phyloP scores from a whole-genome alignment of 2,113 vertebrate species.

The Pelvicachromis taeniatus region DNA sequence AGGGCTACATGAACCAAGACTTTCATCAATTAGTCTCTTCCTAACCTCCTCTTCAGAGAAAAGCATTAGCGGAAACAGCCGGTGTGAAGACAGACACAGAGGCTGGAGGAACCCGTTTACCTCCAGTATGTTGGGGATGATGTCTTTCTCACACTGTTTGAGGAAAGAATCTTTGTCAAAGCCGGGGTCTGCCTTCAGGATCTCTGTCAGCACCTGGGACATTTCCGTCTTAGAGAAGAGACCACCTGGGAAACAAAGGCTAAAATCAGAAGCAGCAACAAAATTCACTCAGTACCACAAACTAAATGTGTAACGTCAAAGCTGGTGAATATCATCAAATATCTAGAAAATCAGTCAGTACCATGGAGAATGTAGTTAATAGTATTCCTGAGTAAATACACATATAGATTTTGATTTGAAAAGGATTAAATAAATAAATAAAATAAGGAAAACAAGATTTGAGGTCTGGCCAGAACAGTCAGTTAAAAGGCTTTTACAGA shows the following conservation, averaged over 20 bases:
- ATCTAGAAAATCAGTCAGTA: background rate
- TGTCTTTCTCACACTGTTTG: constrained; percentile 84
- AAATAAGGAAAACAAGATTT: background rate
- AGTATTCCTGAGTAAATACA: no score
- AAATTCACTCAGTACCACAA: background rate
- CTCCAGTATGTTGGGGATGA: constrained; percentile 91
- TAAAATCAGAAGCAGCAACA: background rate
- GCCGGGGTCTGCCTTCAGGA: constrained; percentile 82
- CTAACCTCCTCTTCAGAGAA: background rate
- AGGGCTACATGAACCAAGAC: background rate
- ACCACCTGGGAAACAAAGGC: constrained; percentile 75
- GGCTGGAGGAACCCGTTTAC: constrained; percentile 46
- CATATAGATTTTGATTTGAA: no score
- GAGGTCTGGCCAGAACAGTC: background rate
- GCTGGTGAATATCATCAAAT: background rate
- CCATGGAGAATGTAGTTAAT: background rate
- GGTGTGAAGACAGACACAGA: background rate
- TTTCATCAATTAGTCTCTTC: background rate
- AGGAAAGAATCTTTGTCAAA: constrained; percentile 87
- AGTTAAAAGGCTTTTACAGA: background rate
- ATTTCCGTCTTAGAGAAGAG: constrained; percentile 92
- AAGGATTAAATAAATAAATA: no score
- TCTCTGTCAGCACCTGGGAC: constrained; percentile 90
- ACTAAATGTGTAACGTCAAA: background rate
- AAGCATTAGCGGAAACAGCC: background rate